Evolutionary conservation across 2,888 invertebrate genomes (phyloP).

Genomic region (Conops quadrifasciatus): DNA sequence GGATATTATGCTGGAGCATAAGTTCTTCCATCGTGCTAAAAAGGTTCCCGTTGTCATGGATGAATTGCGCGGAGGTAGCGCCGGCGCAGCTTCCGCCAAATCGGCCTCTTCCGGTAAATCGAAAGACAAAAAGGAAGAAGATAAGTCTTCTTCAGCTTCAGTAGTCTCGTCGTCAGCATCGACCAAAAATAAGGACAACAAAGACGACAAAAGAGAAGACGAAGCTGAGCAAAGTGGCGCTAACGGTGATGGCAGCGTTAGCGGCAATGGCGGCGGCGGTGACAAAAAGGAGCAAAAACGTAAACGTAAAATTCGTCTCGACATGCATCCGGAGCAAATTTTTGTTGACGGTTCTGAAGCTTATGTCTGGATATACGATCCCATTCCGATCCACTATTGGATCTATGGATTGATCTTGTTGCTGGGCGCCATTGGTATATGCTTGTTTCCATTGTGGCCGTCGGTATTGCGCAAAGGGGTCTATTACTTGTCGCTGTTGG

Average conservation of each 20-base stretch:
- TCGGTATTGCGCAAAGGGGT: slow-evolving; percentile 91
- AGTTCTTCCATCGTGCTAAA: slow-evolving; percentile 94
- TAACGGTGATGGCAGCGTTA: slow-evolving; percentile 45
- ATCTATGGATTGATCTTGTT: slow-evolving; percentile 89
- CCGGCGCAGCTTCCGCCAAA: slow-evolving; percentile 51
- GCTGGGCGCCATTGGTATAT: slow-evolving; percentile 91
- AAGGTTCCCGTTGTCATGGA: slow-evolving; percentile 73
- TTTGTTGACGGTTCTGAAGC: slow-evolving; percentile 95
- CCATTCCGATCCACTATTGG: slow-evolving; percentile 94
- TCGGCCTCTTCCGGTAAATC: slow-evolving; percentile 48
- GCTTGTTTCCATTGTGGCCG: slow-evolving; percentile 99
- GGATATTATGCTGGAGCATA: slow-evolving; percentile 87
- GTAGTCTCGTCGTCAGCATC: too few species aligned
- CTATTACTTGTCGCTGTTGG: slow-evolving; percentile 95
- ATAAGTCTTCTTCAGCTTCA: slow-evolving; percentile 29
- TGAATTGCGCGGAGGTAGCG: slow-evolving; percentile 51
- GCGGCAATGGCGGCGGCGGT: slow-evolving; percentile 34
- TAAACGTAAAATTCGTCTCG: slow-evolving; percentile 92
- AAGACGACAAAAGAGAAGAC: slow-evolving; percentile 49
- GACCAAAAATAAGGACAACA: slow-evolving; percentile 40
- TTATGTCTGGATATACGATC: slow-evolving; percentile 98
- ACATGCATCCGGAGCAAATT: slow-evolving; percentile 95
- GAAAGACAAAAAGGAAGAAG: slow-evolving; percentile 38
- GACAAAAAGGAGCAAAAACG: slow-evolving; percentile 70
- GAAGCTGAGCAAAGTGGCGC: slow-evolving; percentile 49